These are phyloP conservation scores for Astyanax mexicanus DNA, from an alignment of 2,797 vertebrate species.

Conservation along the genomic window DNA sequence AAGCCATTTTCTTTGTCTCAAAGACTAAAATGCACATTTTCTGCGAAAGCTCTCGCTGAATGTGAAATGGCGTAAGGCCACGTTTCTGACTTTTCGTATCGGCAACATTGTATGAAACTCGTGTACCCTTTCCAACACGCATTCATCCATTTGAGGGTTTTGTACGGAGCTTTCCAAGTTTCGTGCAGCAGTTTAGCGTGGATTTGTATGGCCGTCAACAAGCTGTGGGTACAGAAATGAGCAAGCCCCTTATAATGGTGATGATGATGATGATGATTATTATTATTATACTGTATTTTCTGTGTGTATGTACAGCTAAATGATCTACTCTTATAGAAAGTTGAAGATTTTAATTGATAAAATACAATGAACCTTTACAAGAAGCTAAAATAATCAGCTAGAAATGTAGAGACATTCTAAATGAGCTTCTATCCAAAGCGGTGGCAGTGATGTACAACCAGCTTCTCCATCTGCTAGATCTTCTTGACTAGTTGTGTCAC, in stretches of 20 bases:
- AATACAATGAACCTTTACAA: constrained; percentile 4
- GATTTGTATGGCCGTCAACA: constrained; percentile 10
- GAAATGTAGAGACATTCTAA: background rate
- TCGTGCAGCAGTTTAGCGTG: constrained; percentile 34
- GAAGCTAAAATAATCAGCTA: background rate
- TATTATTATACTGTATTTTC: background rate
- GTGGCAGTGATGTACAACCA: background rate
- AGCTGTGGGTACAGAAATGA: constrained; percentile 5
- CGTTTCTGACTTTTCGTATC: constrained; percentile 37
- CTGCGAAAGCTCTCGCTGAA: constrained; percentile 43
- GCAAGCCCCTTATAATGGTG: background rate
- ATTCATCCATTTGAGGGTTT: constrained; percentile 40
- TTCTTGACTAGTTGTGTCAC: background rate
- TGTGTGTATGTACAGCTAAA: background rate
- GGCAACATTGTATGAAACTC: constrained; percentile 28
- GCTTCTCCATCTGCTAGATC: background rate
- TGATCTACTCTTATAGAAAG: background rate
- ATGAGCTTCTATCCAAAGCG: background rate
- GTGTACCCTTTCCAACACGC: constrained; percentile 44
- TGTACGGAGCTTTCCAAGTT: constrained; percentile 44
- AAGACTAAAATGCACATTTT: constrained; percentile 72
- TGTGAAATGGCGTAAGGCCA: constrained; percentile 55
- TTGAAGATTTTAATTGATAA: constrained; percentile 10
- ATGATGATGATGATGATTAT: too few relatives aligned
- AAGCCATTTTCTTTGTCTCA: constrained; percentile 76